phyloP scores from a whole-genome alignment of 2,113 vertebrate species.

The Meleagris gallopavo region DNA sequence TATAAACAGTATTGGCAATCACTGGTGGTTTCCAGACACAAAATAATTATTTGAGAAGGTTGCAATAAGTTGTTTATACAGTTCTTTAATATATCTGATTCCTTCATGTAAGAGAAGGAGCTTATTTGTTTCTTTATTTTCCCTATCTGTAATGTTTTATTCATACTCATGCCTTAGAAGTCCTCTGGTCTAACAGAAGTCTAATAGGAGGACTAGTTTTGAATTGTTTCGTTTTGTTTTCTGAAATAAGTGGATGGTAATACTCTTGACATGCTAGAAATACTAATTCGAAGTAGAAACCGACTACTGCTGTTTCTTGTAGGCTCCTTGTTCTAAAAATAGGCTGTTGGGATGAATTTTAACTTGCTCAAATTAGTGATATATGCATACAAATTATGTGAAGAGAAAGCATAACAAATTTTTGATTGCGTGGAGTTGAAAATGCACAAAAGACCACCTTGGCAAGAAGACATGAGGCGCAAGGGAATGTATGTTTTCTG shows the following conservation, averaged over 20 bases:
- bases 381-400: not conserved
- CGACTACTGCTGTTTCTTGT: not conserved
- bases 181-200: not conserved
- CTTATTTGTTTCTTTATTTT: not conserved
- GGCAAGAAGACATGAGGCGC: not conserved
- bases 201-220: not conserved
- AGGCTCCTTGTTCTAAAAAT: not conserved
- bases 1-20: not conserved
- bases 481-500: not conserved
- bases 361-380: not conserved
- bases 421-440: not conserved
- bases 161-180: not conserved
- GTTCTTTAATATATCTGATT: not conserved
- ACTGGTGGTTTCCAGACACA: not conserved
- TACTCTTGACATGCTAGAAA: not conserved
- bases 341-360: not conserved
- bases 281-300: not conserved
- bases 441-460: not conserved
- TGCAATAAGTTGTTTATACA: not conserved
- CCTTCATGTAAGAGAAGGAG: not conserved
- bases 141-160: not conserved
- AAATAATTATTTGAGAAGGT: not conserved
- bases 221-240: not conserved
- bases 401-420: not conserved
- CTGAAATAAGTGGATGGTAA: not conserved